phyloP scores from a whole-genome alignment of 2,113 vertebrate species.

The Entomyzon cyanotis region DNA sequence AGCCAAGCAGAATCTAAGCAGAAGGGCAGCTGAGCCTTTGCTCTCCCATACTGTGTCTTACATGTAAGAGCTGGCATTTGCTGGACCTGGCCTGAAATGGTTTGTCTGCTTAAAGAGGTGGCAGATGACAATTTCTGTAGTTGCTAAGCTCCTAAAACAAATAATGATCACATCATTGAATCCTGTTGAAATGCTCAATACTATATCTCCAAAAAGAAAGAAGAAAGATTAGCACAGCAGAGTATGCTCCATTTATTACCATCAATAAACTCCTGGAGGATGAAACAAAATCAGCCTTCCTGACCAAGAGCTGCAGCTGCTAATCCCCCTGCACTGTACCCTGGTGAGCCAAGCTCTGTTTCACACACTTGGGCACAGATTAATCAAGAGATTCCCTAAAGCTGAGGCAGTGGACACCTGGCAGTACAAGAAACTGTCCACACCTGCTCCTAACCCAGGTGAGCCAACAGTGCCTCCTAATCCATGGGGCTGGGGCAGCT shows the following conservation, averaged over 20 bases:
- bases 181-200: neutral
- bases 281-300: neutral
- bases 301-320: neutral
- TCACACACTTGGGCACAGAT: neutral
- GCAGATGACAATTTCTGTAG: neutral
- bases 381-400: neutral
- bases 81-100: neutral
- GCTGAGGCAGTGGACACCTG: neutral
- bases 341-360: neutral
- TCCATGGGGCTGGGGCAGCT: neutral
- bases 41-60: neutral
- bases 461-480: neutral
- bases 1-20: neutral
- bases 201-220: neutral
- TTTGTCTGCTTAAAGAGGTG: neutral
- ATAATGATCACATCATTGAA: neutral
- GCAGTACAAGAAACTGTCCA: neutral
- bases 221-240: neutral
- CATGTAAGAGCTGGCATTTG: neutral
- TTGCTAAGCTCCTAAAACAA: neutral
- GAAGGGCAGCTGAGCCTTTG: neutral
- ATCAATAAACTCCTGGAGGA: neutral
- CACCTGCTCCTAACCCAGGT: neutral
- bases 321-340: neutral
- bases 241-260: neutral